These are phyloP conservation scores for Oxyura jamaicensis DNA, from an alignment of 2,113 vertebrate genomes.

Conservation along the genomic window DNA sequence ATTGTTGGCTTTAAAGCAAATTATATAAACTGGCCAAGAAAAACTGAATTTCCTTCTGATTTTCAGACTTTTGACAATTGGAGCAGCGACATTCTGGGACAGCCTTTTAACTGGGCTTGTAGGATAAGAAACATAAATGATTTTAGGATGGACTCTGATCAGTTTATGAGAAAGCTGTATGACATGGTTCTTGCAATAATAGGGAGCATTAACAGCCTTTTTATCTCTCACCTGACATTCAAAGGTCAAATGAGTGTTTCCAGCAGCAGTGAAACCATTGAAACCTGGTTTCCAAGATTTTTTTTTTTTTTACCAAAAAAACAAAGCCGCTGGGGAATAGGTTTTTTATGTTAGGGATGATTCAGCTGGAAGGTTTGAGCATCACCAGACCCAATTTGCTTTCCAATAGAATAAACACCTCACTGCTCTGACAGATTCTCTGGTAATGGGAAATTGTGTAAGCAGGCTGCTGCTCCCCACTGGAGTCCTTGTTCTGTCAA, in stretches of 20 bases:
- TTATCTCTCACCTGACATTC: background rate
- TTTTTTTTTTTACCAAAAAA: background rate
- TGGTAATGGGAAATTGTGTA: conserved; percentile 11
- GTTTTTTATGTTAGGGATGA: background rate
- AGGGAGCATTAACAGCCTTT: background rate
- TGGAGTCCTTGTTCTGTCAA: conserved; percentile 32
- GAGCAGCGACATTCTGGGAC: background rate
- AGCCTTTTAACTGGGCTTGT: background rate
- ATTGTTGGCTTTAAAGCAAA: background rate
- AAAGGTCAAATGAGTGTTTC: background rate
- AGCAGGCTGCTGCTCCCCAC: background rate
- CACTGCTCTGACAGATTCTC: background rate
- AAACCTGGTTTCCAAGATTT: background rate
- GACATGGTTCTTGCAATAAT: background rate
- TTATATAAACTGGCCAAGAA: background rate
- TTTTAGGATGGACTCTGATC: background rate
- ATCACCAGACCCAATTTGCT: background rate
- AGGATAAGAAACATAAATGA: background rate
- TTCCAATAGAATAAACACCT: conserved; percentile 37
- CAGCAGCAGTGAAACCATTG: background rate
- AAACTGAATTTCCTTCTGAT: background rate
- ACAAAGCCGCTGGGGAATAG: background rate
- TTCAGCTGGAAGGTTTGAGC: background rate
- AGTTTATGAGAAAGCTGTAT: background rate
- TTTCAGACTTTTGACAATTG: background rate